Conservation (phyloP, 2,888 invertebrate species). For the Eupithecia tripunctaria region DNA sequence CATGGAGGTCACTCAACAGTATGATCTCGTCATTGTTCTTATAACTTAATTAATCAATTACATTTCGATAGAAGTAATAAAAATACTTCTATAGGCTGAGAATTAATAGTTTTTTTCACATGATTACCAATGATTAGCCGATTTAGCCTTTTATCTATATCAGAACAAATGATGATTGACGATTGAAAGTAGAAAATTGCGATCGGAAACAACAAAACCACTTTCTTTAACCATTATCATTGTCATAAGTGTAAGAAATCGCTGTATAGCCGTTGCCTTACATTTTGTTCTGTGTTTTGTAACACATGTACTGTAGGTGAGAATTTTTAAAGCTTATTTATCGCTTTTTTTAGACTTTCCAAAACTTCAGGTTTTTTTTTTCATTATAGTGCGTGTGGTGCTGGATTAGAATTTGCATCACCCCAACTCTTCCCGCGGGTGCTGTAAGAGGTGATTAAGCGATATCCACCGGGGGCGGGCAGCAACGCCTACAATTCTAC, state of each 20-base stretch:
- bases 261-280: background rate
- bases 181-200: conserved; percentile 62
- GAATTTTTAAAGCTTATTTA: too few species aligned
- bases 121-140: background rate
- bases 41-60: conserved; percentile 6
- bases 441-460: too few species aligned
- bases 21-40: background rate
- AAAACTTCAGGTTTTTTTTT: too few species aligned
- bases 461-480: too few species aligned
- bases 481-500: too few species aligned
- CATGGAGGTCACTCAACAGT: background rate
- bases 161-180: conserved; percentile 56
- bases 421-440: too few species aligned
- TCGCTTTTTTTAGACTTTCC: too few species aligned
- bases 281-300: background rate
- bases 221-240: conserved; percentile 54
- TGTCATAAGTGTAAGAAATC: conserved; percentile 36
- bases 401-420: too few species aligned
- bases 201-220: conserved; percentile 53
- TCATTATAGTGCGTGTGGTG: too few species aligned
- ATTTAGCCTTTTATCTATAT: conserved; percentile 39
- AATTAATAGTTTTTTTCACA: conserved; percentile 4
- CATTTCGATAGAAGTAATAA: background rate
- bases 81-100: background rate
- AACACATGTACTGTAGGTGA: too few species aligned